Percentiles rank a stretch among this genome's conserved stretches.
These are phyloP conservation scores for Balaeniceps rex DNA, from an alignment of 2,113 vertebrate species.

Conservation along the genomic window DNA sequence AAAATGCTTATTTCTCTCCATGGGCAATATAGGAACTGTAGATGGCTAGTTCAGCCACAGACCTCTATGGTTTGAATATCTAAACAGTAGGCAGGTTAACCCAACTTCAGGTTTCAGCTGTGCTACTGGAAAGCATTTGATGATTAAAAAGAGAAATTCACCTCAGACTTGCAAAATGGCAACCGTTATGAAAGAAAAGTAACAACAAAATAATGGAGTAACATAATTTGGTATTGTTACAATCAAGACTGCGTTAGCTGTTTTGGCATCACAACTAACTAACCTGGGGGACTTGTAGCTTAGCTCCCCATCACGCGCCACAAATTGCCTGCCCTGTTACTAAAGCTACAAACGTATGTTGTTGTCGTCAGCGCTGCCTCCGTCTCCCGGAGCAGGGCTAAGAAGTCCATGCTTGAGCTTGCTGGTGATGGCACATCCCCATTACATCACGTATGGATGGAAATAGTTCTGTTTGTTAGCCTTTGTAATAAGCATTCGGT, in stretches of 20 bases:
- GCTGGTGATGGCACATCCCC: neutral
- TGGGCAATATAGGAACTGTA: neutral
- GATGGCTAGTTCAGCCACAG: neutral
- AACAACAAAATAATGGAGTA: neutral
- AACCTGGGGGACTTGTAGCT: neutral
- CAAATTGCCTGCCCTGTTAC: neutral
- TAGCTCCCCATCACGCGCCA: rapidly evolving
- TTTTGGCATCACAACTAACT: neutral
- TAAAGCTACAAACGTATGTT: neutral
- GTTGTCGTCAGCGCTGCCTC: neutral
- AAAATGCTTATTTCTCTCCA: neutral
- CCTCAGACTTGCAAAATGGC: neutral
- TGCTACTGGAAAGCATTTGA: neutral
- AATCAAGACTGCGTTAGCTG: neutral
- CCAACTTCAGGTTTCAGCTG: neutral
- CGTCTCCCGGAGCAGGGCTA: neutral
- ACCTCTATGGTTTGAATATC: too few species aligned
- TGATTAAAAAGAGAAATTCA: neutral
- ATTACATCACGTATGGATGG: rapidly evolving
- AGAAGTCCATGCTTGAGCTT: neutral
- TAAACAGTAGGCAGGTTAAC: neutral
- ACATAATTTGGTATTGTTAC: rapidly evolving
- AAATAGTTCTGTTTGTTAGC: neutral
- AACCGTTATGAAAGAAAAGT: neutral
- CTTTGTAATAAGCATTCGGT: neutral